Conservation (phyloP, 2,888 invertebrate genomes). For the Hirtodrosophila duncani region DNA sequence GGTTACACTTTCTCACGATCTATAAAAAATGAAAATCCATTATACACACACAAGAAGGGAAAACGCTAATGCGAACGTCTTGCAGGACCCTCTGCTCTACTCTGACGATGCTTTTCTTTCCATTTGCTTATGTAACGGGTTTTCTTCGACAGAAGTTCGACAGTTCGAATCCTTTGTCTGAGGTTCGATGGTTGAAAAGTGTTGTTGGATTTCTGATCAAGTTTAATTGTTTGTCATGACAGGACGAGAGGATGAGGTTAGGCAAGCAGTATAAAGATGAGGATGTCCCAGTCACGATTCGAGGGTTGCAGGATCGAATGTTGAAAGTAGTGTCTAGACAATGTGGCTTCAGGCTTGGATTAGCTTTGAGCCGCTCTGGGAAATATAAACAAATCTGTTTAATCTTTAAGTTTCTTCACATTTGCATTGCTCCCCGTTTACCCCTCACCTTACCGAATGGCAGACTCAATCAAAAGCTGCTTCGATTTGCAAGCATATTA, state of each 20-base stretch:
- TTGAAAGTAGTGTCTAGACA: too few species aligned
- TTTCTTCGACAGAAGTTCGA: conserved; percentile 16
- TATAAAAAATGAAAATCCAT: conserved; percentile 54
- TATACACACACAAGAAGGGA: conserved; percentile 31
- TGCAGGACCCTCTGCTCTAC: conserved; percentile 22
- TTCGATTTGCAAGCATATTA: conserved; percentile 4
- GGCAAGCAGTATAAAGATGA: not conserved
- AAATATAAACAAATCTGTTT: not conserved
- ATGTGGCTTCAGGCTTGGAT: too few species aligned
- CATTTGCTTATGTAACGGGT: conserved; percentile 38
- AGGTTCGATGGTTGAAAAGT: conserved; percentile 45
- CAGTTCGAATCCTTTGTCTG: too few species aligned
- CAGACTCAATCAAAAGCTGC: not conserved
- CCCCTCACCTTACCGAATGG: too few species aligned
- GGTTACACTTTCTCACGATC: conserved; percentile 73
- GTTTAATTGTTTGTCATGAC: conserved; percentile 47
- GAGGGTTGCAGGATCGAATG: too few species aligned
- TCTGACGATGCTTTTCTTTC: conserved; percentile 5
- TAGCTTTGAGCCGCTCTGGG: too few species aligned
- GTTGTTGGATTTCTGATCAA: conserved; percentile 58
- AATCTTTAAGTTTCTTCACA: too few species aligned
- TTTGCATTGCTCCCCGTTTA: too few species aligned
- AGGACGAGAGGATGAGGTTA: conserved; percentile 6
- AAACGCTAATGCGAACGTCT: conserved; percentile 29
- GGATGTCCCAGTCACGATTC: too few species aligned